Evolutionary conservation across 2,888 invertebrate genomes (phyloP), one percentile per base, ranked within the genome.

Genomic region (Nymphalis polychloros): DNA sequence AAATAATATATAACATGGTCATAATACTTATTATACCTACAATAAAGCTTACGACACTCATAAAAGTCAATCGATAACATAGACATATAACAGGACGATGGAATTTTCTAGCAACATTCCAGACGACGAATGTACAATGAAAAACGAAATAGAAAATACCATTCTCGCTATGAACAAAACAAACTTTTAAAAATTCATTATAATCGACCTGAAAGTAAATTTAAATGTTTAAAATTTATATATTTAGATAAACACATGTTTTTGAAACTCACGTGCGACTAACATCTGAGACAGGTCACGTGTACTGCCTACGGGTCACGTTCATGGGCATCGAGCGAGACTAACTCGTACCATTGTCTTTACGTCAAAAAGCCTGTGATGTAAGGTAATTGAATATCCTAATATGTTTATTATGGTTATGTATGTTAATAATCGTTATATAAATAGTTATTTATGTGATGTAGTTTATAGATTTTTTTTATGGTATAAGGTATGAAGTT

Each of bases 331-430:
- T 19, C 46, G 35, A 23, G 61, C 64, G 68, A 55, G 64, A 64
- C 64, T 68, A 61, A 68, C 64, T 64, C 41, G 46, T 50, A 41
- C 68, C n/a, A 64, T 64, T 68, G 60, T 68, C 60, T 61, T 62
- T 31, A 57, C 50, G 52, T 53, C 41, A 64, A 61, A 68, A 64
- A 68, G 27, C 55, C 55, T 59, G 27, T 64, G 60, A 68, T 64
- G 64, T 68, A 68, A 68, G 20, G 19, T 19, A 20, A 61, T 60
- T 48, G n/a, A 48, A 47, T 50, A 23, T 59, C 13, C 20, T 20
- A n/a, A 8, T 35, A 35, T 48, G 35, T 19, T 20, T 50, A 46
- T 46, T 65, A 16, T n/a, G n/a, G n/a, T n/a, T n/a, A n/a, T n/a
- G n/a, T n/a, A n/a, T n/a, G n/a, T n/a, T n/a, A n/a, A n/a, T n/a